Conservation (phyloP, 2,113 vertebrate species). For the Cnemophilus loriae region DNA sequence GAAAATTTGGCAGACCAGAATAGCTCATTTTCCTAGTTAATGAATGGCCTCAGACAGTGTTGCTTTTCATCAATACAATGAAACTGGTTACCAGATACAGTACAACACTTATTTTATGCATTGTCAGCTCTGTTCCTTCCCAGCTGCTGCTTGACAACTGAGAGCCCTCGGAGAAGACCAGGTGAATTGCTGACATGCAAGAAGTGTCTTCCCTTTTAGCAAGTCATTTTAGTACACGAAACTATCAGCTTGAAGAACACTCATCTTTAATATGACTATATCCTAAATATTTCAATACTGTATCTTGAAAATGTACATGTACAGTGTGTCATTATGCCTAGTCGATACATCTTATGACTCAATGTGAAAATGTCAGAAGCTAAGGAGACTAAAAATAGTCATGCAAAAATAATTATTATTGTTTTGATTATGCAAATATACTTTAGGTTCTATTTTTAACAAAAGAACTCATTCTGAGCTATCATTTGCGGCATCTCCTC, state of each 20-base stretch:
- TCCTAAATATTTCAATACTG: background rate
- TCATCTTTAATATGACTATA: background rate
- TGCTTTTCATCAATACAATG: background rate
- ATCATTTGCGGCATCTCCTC: background rate
- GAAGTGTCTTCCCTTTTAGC: background rate
- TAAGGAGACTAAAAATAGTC: background rate
- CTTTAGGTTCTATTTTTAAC: background rate
- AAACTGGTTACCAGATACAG: background rate
- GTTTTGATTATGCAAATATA: background rate
- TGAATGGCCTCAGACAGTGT: background rate
- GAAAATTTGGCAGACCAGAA: background rate
- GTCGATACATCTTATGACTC: background rate
- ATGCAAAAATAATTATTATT: background rate
- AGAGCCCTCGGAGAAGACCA: background rate
- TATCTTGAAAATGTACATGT: background rate
- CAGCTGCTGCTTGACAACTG: background rate
- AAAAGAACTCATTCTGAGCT: background rate
- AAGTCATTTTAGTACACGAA: background rate
- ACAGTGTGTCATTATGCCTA: background rate
- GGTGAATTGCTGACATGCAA: background rate
- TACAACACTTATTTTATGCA: background rate
- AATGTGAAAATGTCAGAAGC: background rate
- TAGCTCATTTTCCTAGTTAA: background rate
- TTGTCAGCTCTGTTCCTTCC: background rate
- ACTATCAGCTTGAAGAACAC: background rate